phyloP scores from a whole-genome alignment of 2,113 vertebrate genomes.

The Anhinga rufa region DNA sequence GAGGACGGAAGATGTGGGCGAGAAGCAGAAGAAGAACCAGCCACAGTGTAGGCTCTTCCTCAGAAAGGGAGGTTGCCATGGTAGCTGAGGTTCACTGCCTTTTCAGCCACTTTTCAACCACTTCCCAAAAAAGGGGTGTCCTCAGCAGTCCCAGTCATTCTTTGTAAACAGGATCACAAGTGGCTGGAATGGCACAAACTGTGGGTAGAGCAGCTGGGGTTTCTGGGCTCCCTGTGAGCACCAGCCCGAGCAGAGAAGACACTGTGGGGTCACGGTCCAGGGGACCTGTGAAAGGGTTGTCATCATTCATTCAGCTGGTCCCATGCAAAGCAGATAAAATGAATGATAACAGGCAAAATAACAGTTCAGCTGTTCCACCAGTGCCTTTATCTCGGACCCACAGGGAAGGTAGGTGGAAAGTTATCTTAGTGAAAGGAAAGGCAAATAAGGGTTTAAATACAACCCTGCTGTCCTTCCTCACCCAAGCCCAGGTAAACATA shows the following conservation, averaged over 20 bases:
- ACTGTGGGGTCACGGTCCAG: neutral
- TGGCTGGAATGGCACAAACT: neutral
- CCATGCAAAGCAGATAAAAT: neutral
- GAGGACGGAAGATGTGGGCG: neutral
- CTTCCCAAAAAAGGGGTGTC: neutral
- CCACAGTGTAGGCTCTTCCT: neutral
- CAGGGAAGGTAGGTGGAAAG: neutral
- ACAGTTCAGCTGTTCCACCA: neutral
- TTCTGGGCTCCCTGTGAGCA: neutral
- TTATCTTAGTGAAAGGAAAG: neutral
- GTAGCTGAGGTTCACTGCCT: neutral
- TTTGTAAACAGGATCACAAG: neutral
- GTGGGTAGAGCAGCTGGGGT: neutral
- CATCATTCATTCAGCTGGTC: neutral
- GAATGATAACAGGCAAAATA: neutral
- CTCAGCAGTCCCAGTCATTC: neutral
- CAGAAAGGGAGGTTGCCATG: neutral
- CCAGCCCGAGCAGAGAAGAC: neutral
- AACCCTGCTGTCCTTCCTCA: neutral
- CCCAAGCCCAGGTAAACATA: neutral
- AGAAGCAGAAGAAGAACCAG: slow-evolving; percentile 38
- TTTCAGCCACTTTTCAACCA: neutral
- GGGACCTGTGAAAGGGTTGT: neutral
- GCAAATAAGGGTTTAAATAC: neutral
- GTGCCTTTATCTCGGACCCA: neutral